Evolutionary conservation across 2,113 vertebrate species (phyloP), one percentile per base, ranked within the genome.

Genomic region (Otus sunia): DNA sequence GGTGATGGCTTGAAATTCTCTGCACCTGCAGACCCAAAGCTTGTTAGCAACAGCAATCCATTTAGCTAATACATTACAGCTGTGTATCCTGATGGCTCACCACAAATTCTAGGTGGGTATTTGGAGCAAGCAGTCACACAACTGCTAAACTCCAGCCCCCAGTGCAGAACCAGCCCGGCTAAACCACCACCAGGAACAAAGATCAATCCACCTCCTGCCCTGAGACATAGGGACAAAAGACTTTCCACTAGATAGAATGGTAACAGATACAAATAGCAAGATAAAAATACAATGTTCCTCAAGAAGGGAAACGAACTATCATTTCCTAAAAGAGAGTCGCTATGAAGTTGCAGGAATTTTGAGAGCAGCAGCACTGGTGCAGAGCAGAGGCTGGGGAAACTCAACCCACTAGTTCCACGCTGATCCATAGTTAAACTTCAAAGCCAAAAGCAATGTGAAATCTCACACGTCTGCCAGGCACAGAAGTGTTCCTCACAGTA

Each of bases 241-340:
- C 55, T 39, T 74, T 43, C 43, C 47, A 39, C 29, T 17, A 88
- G 50, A 56, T 6, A 59, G 34, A 73, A 14, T 0, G 4, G 76
- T 43, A 89, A 75, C 60, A 83, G 90, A 90, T 69, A 93, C 53
- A 90, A 93, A 71, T 56, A 95, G 75, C 78, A 77, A 86, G n/a
- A 93, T n/a, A 77, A 90, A 80, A 94, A 26, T 43, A 62, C 47
- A 88, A 9, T 0, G 0, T 29, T 78, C 84, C 80, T 72, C 49
- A 67, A 49, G 78, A 87, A 74, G n/a, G 34, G 60, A 87, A 83
- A 43, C 0, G 1, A 86, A 62, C 43, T 34, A 60, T 6, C 8
- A 10, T 63, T 76, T 94, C 64, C 69, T 53, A 32, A 63, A 60
- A 71, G 37, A 22, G 82, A 80, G 25, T 11, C 67, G 55, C 82